Evolutionary conservation across 2,113 vertebrate species (phyloP).

Genomic region (Equus quagga): DNA sequence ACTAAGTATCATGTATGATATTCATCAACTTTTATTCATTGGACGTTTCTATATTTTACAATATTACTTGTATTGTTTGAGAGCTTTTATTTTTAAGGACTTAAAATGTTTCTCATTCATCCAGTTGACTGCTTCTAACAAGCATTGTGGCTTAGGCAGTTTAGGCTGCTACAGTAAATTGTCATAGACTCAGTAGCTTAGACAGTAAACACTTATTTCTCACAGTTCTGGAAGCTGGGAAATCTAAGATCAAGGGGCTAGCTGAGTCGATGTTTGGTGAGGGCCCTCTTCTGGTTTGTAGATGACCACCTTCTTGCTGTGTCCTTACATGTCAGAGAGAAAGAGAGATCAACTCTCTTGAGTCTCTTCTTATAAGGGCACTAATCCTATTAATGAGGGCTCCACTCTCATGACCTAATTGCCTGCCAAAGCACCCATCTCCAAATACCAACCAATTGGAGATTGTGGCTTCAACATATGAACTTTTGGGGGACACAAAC

Average conservation of each 20-base stretch:
- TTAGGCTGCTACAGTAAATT: background rate
- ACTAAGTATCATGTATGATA: background rate
- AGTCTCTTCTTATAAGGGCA: background rate
- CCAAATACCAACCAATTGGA: background rate
- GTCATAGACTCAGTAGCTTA: background rate
- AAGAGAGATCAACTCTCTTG: background rate
- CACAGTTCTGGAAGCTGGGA: background rate
- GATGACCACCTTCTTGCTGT: background rate
- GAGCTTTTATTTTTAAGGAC: background rate
- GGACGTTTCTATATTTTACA: conserved; percentile 61
- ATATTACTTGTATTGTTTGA: background rate
- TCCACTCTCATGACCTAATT: background rate
- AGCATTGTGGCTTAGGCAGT: background rate
- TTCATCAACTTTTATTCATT: background rate
- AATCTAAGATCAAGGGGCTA: background rate
- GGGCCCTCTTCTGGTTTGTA: background rate
- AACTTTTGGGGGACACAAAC: background rate
- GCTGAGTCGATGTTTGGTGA: background rate
- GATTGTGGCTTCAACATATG: background rate
- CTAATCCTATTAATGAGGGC: background rate
- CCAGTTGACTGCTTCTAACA: background rate
- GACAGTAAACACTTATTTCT: background rate
- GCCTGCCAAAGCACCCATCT: background rate
- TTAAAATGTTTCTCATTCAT: background rate
- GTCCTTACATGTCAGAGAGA: background rate